Base-by-base conservation (phyloP, 2,797 vertebrate species). In the Gymnocypris eckloni region DNA sequence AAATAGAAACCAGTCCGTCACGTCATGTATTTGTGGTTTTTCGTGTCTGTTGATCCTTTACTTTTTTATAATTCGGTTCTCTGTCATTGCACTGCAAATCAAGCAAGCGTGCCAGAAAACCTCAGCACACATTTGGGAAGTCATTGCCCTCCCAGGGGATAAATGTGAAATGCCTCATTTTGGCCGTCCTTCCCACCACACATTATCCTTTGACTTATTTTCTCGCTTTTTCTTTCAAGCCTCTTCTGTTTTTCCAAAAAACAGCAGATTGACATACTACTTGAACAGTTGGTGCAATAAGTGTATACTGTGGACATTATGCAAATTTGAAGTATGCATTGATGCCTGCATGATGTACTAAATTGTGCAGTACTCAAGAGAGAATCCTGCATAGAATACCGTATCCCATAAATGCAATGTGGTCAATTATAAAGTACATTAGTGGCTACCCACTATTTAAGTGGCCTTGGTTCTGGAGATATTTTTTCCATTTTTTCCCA, bases 81-180 rank as follows among this genome's bases (percentile, higher is more conserved):
- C 52, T 75, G 66, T 71, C 33, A 52, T 87, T 66, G 77, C 85
- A 86, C 66, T 83, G 80, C 52, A 70, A 79, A 48, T 41, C 75
- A 86, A 9, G 25, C 48, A 70, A 81, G 77, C 54, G 48, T 41
- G 79, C 67, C 71, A 86, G 83, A 83, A 67, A 85, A 82, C 61
- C 52, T 83, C 43, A 4, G 43, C 64, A 48, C 61, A 84, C 79
- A 61, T 87, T 78, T 56, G 79, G 50, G 86, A 87, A 89, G 79
- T 87, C 84, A 81, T 89, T 85, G 20, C 78, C 56, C 61, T 84
- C 87, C 67, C 82, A 81, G 20, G 82, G 56, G 86, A 73, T 71
- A 82, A 79, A 83, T 81, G 78, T 90, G 87, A 88, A 90, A 80
- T 50, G 48, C 41, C 83, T 86, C 79, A 81, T 89, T 88, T 73